Percentiles rank a stretch among this genome's conserved stretches.
Conservation (phyloP, 2,888 invertebrate genomes). For the Coenonympha glycerion region DNA sequence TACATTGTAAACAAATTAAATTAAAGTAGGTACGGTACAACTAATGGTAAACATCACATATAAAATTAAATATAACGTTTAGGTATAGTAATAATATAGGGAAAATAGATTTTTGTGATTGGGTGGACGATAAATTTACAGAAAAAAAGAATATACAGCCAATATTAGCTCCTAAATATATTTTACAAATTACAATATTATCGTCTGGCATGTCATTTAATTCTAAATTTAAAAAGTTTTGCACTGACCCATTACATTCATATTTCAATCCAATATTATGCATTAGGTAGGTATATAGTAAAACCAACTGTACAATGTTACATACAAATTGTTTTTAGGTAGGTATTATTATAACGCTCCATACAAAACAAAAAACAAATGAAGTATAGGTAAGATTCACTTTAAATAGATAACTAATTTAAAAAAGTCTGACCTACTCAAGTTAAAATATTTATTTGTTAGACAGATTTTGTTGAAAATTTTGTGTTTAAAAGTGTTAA, state of each 20-base stretch:
- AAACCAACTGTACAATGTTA: constrained; percentile 6
- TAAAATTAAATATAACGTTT: constrained; percentile 24
- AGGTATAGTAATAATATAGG: too few relatives aligned
- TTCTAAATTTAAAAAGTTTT: constrained; percentile 22
- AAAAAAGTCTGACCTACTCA: too few relatives aligned
- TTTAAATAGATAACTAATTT: too few relatives aligned
- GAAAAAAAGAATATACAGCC: background rate
- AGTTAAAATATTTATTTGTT: too few relatives aligned
- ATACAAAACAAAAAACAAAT: too few relatives aligned
- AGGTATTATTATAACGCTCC: too few relatives aligned
- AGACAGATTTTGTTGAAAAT: too few relatives aligned
- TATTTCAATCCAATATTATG: background rate
- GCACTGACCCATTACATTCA: constrained; percentile 25
- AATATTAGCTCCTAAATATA: background rate
- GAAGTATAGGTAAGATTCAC: too few relatives aligned
- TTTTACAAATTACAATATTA: background rate
- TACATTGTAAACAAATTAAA: constrained; percentile 29
- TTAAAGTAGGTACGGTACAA: constrained; percentile 37
- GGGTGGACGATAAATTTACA: background rate
- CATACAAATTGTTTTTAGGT: background rate
- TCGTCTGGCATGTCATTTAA: constrained; percentile 26
- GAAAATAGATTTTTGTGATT: background rate
- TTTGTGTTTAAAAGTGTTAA: too few relatives aligned
- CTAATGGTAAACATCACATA: constrained; percentile 65
- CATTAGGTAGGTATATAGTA: background rate